Percentiles rank a stretch among this genome's conserved stretches.
Evolutionary conservation across 2,113 vertebrate species (phyloP).

Genomic region (Herpetotheres cachinnans): DNA sequence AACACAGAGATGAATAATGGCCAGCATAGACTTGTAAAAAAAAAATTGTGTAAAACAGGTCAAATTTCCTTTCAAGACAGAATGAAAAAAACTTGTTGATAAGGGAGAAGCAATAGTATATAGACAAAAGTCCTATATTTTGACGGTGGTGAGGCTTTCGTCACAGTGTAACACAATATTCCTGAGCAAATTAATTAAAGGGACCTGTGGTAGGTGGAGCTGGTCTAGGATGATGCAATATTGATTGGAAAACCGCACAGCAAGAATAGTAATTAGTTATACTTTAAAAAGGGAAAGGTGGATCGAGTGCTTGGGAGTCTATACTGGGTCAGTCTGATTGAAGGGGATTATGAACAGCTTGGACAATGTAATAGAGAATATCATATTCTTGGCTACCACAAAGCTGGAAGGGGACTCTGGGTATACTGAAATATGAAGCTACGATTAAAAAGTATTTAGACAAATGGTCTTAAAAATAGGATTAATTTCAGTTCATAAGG

Average conservation of each 20-base stretch:
- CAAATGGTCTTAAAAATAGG: not conserved
- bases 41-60: not conserved
- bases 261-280: not conserved
- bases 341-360: not conserved
- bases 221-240: not conserved
- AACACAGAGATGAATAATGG: constrained; percentile 43
- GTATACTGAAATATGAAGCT: not conserved
- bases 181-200: not conserved
- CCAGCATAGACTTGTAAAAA: constrained; percentile 18
- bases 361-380: not conserved
- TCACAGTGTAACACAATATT: not conserved
- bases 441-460: not conserved
- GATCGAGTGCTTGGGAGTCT: not conserved
- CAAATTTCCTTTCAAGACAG: constrained; percentile 8
- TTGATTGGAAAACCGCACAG: not conserved
- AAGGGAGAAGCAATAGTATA: not conserved
- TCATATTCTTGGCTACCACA: not conserved
- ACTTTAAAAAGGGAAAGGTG: not conserved
- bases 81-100: not conserved
- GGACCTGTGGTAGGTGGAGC: not conserved
- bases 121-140: not conserved
- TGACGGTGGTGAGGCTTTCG: not conserved
- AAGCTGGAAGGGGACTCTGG: not conserved
- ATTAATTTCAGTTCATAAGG: not conserved
- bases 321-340: not conserved